These are phyloP conservation scores for Noctuana brunneofusca DNA, from an alignment of 2,888 invertebrate genomes.

Conservation along the genomic window DNA sequence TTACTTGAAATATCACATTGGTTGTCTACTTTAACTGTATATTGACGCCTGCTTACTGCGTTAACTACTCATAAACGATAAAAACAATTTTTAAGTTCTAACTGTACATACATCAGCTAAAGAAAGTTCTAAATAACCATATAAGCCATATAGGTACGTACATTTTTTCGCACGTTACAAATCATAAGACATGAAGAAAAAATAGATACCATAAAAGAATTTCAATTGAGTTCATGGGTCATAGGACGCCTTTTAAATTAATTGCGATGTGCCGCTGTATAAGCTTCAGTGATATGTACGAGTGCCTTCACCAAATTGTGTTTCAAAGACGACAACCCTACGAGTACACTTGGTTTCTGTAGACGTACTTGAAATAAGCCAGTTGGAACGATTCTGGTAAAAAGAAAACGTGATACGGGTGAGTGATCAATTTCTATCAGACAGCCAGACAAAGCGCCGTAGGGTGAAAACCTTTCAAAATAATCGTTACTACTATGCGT, in stretches of 20 bases:
- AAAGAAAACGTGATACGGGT: constrained; percentile 18
- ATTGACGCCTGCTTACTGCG: too few species aligned
- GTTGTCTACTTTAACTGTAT: too few species aligned
- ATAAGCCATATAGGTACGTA: background rate
- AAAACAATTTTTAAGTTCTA: too few species aligned
- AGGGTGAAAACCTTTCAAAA: constrained; percentile 5
- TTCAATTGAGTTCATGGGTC: background rate
- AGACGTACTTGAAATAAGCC: background rate
- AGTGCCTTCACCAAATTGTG: background rate
- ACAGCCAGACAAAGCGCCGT: background rate
- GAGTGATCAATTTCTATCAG: constrained; percentile 13
- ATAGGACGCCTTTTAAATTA: background rate
- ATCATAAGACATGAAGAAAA: too few species aligned
- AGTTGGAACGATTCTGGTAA: background rate
- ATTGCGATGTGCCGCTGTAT: background rate
- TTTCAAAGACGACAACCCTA: constrained; percentile 1
- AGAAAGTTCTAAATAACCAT: background rate
- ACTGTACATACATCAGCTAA: too few species aligned
- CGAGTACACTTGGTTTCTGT: background rate
- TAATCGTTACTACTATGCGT: background rate
- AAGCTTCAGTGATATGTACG: background rate
- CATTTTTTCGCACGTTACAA: background rate
- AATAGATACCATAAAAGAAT: too few species aligned
- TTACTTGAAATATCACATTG: too few species aligned
- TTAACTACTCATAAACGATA: too few species aligned